These are phyloP conservation scores for Enteromius radiatus DNA, from an alignment of 2,797 vertebrate genomes.

Conservation along the genomic window DNA sequence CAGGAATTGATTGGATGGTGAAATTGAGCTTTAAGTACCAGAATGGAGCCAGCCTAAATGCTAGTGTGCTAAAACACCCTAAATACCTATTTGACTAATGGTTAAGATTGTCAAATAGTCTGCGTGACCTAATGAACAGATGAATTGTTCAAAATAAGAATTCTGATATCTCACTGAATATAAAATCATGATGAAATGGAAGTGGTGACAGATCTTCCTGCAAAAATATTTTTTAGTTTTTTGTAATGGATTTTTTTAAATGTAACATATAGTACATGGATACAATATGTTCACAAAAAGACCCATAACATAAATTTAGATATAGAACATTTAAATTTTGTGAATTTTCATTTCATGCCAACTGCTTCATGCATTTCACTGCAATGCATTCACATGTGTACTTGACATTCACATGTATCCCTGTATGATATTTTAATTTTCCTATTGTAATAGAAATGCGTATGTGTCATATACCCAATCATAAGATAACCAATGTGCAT, in stretches of 20 bases:
- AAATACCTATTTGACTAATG: not conserved
- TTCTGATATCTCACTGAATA: not conserved
- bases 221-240: too few relatives aligned
- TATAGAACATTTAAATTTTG: not conserved
- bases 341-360: not conserved
- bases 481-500: not conserved
- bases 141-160: not conserved
- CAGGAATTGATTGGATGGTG: not conserved
- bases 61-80: not conserved
- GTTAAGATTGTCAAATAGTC: not conserved
- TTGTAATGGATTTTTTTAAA: not conserved
- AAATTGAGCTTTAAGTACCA: not conserved
- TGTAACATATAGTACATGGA: not conserved
- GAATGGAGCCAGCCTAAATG: constrained; percentile 3
- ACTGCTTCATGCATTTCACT: not conserved
- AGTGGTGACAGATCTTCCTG: not conserved
- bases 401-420: not conserved
- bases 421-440: not conserved
- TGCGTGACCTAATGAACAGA: not conserved
- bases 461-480: not conserved
- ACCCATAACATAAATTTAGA: not conserved
- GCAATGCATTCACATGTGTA: not conserved
- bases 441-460: not conserved
- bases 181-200: not conserved
- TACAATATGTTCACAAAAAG: not conserved